These are phyloP conservation scores for Holotrichia oblita DNA, from an alignment of 1,140 invertebrate species.

Conservation along the genomic window DNA sequence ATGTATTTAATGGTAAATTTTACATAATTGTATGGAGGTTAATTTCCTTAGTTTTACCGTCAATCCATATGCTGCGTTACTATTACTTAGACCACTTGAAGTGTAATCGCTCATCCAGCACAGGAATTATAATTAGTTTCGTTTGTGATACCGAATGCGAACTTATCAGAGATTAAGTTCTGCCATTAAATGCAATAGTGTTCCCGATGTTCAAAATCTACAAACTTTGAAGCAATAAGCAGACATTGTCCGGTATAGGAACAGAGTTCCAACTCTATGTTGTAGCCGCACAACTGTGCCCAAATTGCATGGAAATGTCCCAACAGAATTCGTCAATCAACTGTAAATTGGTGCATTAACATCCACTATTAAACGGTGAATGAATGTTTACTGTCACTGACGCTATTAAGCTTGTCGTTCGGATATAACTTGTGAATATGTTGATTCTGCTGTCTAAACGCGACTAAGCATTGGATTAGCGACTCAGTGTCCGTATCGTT, in stretches of 20 bases:
- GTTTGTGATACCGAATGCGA: slow-evolving; percentile 5
- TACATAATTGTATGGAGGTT: too few relatives aligned
- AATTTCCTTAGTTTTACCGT: too few relatives aligned
- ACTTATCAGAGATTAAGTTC: not conserved
- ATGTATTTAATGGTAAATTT: too few relatives aligned
- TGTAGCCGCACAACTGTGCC: not conserved
- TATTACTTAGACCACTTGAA: not conserved
- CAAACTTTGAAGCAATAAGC: slow-evolving; percentile 23
- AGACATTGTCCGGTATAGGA: slow-evolving; percentile 8
- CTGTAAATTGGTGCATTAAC: slow-evolving; percentile 17
- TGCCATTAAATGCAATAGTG: slow-evolving; percentile 19
- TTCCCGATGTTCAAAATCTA: not conserved
- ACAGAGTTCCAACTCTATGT: not conserved
- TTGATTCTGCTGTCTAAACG: not conserved
- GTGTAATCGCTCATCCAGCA: not conserved
- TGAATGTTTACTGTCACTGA: slow-evolving; percentile 12
- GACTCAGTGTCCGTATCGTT: not conserved
- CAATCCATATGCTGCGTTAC: not conserved
- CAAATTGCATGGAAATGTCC: not conserved
- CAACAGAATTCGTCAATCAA: slow-evolving; percentile 10
- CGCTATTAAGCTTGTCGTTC: slow-evolving; percentile 4
- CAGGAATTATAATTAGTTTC: slow-evolving; percentile 34
- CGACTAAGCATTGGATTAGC: not conserved
- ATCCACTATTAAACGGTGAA: not conserved
- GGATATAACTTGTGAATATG: not conserved